A percentile compares a stretch with the other conserved stretches of the same genome.
These are phyloP conservation scores for Pontoporia blainvillei DNA, from an alignment of 2,113 vertebrate species.

Conservation along the genomic window DNA sequence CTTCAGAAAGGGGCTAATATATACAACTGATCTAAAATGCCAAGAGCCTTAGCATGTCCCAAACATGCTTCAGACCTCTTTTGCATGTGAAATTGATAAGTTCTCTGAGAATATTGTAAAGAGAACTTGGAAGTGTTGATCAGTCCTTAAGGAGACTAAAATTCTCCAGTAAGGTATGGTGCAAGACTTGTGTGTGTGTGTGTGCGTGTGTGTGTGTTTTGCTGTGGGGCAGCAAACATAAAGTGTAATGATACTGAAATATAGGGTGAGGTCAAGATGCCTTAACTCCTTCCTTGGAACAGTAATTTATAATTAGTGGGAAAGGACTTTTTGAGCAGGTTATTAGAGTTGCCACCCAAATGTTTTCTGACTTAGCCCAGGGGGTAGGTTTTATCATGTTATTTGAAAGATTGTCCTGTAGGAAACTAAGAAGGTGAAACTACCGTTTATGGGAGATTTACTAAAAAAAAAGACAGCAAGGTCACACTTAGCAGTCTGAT, in stretches of 20 bases:
- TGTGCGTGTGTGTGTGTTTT: not conserved
- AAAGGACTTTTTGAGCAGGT: not conserved
- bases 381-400: not conserved
- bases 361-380: not conserved
- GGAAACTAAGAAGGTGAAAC: not conserved
- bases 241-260: not conserved
- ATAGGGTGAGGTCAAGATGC: not conserved
- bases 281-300: not conserved
- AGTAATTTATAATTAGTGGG: not conserved
- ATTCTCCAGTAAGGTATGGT: not conserved
- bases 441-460: not conserved
- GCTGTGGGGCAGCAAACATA: not conserved
- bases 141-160: not conserved
- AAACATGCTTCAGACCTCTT: not conserved
- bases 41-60: not conserved
- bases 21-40: not conserved
- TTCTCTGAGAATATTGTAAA: not conserved
- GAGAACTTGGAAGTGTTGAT: not conserved
- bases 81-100: not conserved
- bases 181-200: not conserved
- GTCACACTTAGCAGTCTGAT: not conserved
- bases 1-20: not conserved
- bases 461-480: not conserved
- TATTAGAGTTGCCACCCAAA: not conserved
- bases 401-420: not conserved